Evolutionary conservation across 2,888 invertebrate species (phyloP).

Genomic region (Zonitis immaculata): DNA sequence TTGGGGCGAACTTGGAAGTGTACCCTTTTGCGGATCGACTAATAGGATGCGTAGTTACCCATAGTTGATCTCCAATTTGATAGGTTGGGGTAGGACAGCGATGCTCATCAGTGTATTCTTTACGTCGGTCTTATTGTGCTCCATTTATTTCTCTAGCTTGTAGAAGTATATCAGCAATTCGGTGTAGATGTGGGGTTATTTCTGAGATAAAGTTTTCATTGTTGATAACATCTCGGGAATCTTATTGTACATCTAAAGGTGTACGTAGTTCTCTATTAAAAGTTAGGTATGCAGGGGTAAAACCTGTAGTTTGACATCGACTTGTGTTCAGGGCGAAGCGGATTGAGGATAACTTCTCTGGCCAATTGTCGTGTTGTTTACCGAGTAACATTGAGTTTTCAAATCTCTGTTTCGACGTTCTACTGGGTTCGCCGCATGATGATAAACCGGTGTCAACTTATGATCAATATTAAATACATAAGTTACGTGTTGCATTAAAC

Average conservation of each 20-base stretch:
- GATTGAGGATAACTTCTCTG: constrained; percentile 20
- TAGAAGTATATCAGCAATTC: constrained; percentile 11
- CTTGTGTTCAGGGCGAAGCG: constrained; percentile 31
- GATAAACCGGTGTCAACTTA: neutral
- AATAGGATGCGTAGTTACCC: constrained; percentile 25
- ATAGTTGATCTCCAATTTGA: constrained; percentile 27
- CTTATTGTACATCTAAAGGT: constrained; percentile 15
- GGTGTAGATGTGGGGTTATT: constrained; percentile 14
- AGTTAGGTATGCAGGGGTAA: constrained; percentile 28
- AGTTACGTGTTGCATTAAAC: neutral
- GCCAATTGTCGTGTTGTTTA: constrained; percentile 26
- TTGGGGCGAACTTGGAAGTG: constrained; percentile 33
- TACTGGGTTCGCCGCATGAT: neutral
- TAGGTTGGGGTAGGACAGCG: constrained; percentile 21
- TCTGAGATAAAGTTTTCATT: constrained; percentile 17
- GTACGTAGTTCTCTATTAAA: constrained; percentile 31
- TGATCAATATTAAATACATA: neutral
- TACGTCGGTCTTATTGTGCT: constrained; percentile 22
- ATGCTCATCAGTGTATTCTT: constrained; percentile 19
- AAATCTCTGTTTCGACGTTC: neutral
- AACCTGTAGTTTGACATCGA: constrained; percentile 11
- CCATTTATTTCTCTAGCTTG: constrained; percentile 21
- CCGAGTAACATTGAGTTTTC: neutral
- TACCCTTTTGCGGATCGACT: constrained; percentile 23
- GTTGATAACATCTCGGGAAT: constrained; percentile 10